Conservation (phyloP, 2,113 vertebrate species). For the Nycticryphes semicollaris region DNA sequence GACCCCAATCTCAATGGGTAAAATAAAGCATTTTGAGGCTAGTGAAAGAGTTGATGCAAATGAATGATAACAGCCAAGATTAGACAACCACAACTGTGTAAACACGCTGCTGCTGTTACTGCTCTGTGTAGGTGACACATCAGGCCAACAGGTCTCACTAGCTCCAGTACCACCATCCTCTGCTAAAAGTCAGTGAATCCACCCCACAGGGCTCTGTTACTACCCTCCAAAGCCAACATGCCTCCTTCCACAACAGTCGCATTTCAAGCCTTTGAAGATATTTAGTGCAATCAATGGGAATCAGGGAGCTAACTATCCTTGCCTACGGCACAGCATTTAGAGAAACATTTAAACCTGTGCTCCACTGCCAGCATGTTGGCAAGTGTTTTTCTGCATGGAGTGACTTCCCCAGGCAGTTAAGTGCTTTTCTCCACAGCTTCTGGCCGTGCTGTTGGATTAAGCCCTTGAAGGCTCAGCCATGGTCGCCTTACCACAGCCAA, state of each 20-base stretch:
- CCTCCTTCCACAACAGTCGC: neutral
- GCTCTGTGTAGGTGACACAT: neutral
- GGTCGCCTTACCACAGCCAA: rapidly evolving
- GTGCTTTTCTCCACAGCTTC: neutral
- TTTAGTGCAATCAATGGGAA: neutral
- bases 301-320: neutral
- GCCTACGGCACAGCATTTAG: neutral
- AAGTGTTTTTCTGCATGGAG: neutral
- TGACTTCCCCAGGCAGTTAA: neutral
- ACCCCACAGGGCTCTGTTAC: neutral
- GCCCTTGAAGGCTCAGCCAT: neutral
- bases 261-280: neutral
- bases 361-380: neutral
- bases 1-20: neutral
- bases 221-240: neutral
- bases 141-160: neutral
- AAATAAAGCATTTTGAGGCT: neutral
- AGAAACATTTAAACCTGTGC: neutral
- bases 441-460: neutral
- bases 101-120: neutral
- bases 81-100: neutral
- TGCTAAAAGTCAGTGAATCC: neutral
- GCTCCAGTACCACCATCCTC: neutral
- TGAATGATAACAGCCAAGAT: neutral
- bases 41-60: neutral